A percentile compares a stretch with the other conserved stretches of the same genome.
Evolutionary conservation across 2,113 vertebrate species (phyloP).

Genomic region (Spea multiplicata): DNA sequence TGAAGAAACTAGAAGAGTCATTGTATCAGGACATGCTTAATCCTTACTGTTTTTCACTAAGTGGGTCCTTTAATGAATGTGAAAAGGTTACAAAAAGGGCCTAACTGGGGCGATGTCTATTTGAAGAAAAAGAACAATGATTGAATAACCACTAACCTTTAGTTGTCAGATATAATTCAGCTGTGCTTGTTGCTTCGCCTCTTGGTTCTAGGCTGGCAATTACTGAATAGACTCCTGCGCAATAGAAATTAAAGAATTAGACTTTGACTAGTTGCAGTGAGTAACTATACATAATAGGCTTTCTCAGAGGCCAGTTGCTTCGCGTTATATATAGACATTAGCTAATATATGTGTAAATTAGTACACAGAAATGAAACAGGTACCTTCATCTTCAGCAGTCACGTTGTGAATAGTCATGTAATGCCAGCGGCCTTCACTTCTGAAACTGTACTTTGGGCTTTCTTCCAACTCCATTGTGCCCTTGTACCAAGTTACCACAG

Average conservation of each 20-base stretch:
- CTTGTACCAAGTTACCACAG: conserved; percentile 97
- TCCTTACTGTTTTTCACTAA: no score
- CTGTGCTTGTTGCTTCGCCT: conserved; percentile 86
- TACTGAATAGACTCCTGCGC: conserved; percentile 93
- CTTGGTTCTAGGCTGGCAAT: conserved; percentile 89
- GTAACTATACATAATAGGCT: conserved; percentile 18
- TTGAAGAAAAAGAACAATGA: no score
- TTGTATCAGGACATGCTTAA: no score
- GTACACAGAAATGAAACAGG: conserved; percentile 7
- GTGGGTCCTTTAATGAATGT: no score
- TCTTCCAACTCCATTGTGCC: conserved; percentile 88
- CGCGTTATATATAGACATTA: no score
- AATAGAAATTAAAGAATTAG: conserved; percentile 32
- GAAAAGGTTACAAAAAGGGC: no score
- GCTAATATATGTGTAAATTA: no score
- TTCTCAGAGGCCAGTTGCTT: neutral
- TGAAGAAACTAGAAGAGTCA: no score
- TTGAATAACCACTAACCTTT: conserved; percentile 70
- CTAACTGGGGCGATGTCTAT: no score
- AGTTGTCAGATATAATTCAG: conserved; percentile 85
- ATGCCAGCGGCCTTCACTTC: conserved; percentile 89
- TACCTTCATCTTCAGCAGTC: conserved; percentile 95
- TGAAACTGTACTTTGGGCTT: conserved; percentile 94
- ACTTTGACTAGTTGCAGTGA: neutral
- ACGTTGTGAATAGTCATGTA: conserved; percentile 98